Evolutionary conservation across 37 sponge, comb jelly and placozoan genomes (phyloP).

Genomic region (Beroe ovata): DNA sequence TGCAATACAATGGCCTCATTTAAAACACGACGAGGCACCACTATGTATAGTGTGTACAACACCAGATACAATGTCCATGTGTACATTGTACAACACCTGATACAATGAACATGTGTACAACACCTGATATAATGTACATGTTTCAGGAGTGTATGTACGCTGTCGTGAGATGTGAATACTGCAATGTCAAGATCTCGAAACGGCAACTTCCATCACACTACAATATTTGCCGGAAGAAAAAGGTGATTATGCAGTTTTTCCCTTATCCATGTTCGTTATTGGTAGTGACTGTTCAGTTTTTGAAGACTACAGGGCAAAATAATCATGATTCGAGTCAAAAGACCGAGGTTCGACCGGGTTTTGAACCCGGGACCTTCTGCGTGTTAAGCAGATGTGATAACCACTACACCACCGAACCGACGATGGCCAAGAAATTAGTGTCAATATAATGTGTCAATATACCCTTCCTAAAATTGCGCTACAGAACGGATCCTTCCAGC

Average conservation of each 20-base stretch:
- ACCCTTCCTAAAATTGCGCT: no score
- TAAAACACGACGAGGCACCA: background rate
- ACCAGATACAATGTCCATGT: no score
- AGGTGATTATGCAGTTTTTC: no score
- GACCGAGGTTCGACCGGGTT: conserved; percentile 83
- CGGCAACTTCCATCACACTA: conserved; percentile 11
- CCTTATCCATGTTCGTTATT: no score
- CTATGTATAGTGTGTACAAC: no score
- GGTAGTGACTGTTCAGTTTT: no score
- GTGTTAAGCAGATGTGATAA: conserved; percentile 97
- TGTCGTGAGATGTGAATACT: conserved; percentile 40
- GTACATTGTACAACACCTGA: no score
- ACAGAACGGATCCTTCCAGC: no score
- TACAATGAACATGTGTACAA: no score
- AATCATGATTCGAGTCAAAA: conserved; percentile 61
- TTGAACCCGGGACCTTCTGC: conserved; percentile 97
- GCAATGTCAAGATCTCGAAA: conserved; percentile 38
- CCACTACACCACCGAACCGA: conserved; percentile 93
- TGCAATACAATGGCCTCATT: background rate
- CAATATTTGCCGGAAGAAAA: background rate
- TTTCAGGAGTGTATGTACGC: conserved; percentile 47
- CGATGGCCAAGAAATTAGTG: background rate
- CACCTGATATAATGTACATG: background rate
- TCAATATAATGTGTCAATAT: no score
- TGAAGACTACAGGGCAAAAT: no score